Evolutionary conservation across 2,113 vertebrate genomes (phyloP), one percentile per base, ranked within the genome.

Genomic region (Grus americana): DNA sequence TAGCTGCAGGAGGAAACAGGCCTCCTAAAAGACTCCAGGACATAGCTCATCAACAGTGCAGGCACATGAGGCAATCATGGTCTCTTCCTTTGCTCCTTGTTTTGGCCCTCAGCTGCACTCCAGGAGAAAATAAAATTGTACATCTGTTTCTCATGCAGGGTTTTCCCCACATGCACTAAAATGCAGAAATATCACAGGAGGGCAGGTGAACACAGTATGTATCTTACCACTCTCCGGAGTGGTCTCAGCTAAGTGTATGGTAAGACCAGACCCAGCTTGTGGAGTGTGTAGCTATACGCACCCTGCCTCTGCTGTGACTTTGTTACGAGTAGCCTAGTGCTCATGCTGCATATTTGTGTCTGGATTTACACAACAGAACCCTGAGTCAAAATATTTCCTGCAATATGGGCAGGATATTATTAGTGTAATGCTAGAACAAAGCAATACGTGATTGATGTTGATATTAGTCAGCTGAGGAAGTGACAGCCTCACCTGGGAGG

Each of bases 381-480:
- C 70, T 66, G 86, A 95, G 80, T 94, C 86, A 94, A 95, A 93
- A 71, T 6, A 8, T 55, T 94, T 94, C 78, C 73, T 92, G 93
- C 58, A 82, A 54, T 79, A 58, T 47, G 55, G 50, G 73, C 42
- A 62, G 49, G 46, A 14, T 79, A 19, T 82, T 49, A 93, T 90
- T 94, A 96, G 62, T 27, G 46, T 85, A 93, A 76, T 70, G 66
- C 32, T 54, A 76, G 90, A 94, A 96, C 88, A 96, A 94, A 95
- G 74, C 58, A 58, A 61, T 66, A 42, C 0, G 1, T 54, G 67
- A 36, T 66, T 79, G 57, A 32, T 92, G 73, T 44, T 76, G 30
- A 16, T 61, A 24, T 85, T 95, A 89, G 78, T 95, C 91, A 97
- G 73, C 49, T 1, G 15, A 90, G 89, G 96, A 96, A 91, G 66